A percentile compares a stretch with the other conserved stretches of the same genome.
These are phyloP conservation scores for Corythucha ciliata DNA, from an alignment of 2,888 invertebrate species.

Conservation along the genomic window DNA sequence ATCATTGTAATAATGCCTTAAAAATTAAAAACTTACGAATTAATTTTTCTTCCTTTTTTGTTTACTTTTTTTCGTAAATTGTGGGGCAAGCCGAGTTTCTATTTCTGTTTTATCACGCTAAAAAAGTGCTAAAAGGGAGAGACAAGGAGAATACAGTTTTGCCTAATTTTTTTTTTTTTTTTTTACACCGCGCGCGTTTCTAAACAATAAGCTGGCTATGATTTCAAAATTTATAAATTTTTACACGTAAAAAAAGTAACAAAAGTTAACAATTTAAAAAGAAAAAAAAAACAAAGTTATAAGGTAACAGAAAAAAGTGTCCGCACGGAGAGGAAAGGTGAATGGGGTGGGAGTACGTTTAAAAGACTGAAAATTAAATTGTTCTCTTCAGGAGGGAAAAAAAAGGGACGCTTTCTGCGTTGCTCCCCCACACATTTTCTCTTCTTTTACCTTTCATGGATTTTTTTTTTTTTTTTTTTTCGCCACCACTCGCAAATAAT, in stretches of 20 bases:
- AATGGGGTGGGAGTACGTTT: too few species aligned
- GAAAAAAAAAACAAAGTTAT: neutral
- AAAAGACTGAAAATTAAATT: too few species aligned
- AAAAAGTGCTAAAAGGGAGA: constrained; percentile 29
- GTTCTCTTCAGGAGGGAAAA: too few species aligned
- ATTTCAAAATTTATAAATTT: neutral
- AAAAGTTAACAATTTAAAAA: constrained; percentile 6
- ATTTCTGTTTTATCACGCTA: constrained; percentile 24
- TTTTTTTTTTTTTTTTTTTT: constrained; percentile 7
- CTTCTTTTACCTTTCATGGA: too few species aligned
- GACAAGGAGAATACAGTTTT: constrained; percentile 6
- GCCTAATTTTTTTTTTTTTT: constrained; percentile 14
- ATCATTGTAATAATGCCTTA: constrained; percentile 29
- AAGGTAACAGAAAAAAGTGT: too few species aligned
- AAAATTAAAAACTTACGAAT: constrained; percentile 32
- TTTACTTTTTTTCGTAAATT: too few species aligned
- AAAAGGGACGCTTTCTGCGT: too few species aligned
- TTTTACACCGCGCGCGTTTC: constrained; percentile 6
- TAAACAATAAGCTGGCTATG: constrained; percentile 3
- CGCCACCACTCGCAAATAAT: constrained; percentile 3
- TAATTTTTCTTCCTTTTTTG: too few species aligned
- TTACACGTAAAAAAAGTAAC: constrained; percentile 2
- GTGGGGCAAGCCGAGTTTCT: constrained; percentile 30
- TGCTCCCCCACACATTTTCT: too few species aligned
- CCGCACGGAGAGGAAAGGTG: too few species aligned